Evolutionary conservation across 2,797 vertebrate genomes (phyloP).

Genomic region (Lerista edwardsae): DNA sequence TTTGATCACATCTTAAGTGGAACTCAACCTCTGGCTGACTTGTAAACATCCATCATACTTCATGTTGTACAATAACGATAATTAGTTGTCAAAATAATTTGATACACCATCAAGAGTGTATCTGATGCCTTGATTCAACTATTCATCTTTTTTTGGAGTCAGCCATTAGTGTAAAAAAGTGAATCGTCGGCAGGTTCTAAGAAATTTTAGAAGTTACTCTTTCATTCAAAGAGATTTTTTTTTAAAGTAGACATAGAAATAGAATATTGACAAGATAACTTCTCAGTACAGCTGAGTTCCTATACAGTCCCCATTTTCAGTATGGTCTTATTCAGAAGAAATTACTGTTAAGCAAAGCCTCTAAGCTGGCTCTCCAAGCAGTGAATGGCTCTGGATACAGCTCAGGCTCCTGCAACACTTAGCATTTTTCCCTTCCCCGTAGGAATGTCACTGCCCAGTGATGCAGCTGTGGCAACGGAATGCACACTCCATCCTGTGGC

Average conservation of each 20-base stretch:
- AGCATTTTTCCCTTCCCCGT: too few relatives aligned
- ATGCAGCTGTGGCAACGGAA: too few relatives aligned
- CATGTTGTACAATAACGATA: constrained; percentile 24
- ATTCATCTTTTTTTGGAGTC: neutral
- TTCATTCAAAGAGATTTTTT: neutral
- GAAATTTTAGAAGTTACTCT: neutral
- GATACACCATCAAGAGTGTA: neutral
- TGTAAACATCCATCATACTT: constrained; percentile 29
- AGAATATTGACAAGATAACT: neutral
- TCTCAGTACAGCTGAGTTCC: neutral
- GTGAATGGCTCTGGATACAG: too few relatives aligned
- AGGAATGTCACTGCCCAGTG: too few relatives aligned
- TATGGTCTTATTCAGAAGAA: neutral
- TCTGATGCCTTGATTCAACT: constrained; percentile 17
- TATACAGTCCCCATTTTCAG: neutral
- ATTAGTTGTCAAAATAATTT: constrained; percentile 37
- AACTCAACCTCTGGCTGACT: constrained; percentile 4
- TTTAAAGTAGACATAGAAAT: neutral
- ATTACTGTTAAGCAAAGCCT: neutral
- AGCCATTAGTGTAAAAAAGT: neutral
- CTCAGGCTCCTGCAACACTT: too few relatives aligned
- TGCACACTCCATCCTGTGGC: too few relatives aligned
- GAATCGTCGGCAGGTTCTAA: neutral
- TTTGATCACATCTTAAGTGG: constrained; percentile 23
- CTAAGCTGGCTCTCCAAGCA: too few relatives aligned